A percentile compares a stretch with the other conserved stretches of the same genome.
These are phyloP conservation scores for Oegoconia quadripuncta DNA, from an alignment of 2,888 invertebrate genomes.

Conservation along the genomic window DNA sequence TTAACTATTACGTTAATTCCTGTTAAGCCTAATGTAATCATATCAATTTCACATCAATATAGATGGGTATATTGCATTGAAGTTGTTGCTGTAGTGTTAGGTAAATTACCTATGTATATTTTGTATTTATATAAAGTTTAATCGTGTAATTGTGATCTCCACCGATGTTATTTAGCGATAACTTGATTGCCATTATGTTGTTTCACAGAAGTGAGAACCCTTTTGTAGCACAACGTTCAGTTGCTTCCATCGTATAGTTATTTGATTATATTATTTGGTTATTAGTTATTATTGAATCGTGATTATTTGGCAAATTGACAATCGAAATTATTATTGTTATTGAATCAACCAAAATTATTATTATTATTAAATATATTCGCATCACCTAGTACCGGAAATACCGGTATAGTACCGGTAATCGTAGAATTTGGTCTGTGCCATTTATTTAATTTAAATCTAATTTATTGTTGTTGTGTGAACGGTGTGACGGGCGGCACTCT, in stretches of 20 bases:
- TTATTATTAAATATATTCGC: constrained; percentile 39
- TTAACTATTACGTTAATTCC: constrained; percentile 68
- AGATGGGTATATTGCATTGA: constrained; percentile 72
- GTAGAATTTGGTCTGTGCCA: constrained; percentile 74
- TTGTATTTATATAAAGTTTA: constrained; percentile 75
- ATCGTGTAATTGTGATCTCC: constrained; percentile 78
- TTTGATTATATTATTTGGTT: constrained; percentile 55
- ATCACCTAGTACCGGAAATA: constrained; percentile 67
- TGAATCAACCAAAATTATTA: constrained; percentile 54
- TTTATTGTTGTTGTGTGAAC: constrained; percentile 53
- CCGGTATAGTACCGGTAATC: too few relatives aligned
- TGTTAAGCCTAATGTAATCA: constrained; percentile 57
- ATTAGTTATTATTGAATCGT: constrained; percentile 45
- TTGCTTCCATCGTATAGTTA: constrained; percentile 74
- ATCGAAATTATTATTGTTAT: constrained; percentile 55
- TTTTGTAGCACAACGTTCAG: constrained; percentile 49
- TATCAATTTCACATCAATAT: constrained; percentile 74
- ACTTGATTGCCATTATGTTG: constrained; percentile 75
- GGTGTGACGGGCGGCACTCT: constrained; percentile 49
- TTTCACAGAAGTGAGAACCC: constrained; percentile 54
- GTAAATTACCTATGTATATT: constrained; percentile 73
- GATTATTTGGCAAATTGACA: constrained; percentile 56
- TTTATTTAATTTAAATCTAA: constrained; percentile 72
- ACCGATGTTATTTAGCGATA: constrained; percentile 78
- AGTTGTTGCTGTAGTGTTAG: constrained; percentile 67